Percentiles rank a stretch among this genome's conserved stretches.
phyloP scores from a whole-genome alignment of 1,140 invertebrate species.

The Lethocerus indicus region DNA sequence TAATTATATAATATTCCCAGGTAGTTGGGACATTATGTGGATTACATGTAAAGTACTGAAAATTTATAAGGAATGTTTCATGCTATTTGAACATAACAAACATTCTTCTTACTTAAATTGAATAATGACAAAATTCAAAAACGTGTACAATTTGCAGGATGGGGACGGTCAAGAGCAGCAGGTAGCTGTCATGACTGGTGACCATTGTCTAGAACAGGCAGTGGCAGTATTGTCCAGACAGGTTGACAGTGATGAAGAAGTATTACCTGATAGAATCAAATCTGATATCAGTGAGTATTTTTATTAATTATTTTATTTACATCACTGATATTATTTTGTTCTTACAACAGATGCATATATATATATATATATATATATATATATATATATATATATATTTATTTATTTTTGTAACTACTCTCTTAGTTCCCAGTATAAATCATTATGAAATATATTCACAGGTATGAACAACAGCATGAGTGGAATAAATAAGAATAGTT shows the following conservation, averaged over 20 bases:
- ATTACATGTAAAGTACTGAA: too few species aligned
- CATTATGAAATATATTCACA: background rate
- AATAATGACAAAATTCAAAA: too few species aligned
- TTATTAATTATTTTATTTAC: background rate
- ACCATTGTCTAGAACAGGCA: conserved; percentile 18
- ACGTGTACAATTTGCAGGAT: too few species aligned
- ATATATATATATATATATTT: background rate
- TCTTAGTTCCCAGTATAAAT: background rate
- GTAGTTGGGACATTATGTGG: too few species aligned
- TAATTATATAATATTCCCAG: too few species aligned
- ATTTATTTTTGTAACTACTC: background rate
- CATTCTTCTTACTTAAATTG: too few species aligned
- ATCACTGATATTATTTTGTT: background rate
- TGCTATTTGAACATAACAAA: too few species aligned
- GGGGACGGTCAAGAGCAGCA: conserved; percentile 24
- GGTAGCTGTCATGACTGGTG: conserved; percentile 23
- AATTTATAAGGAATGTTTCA: too few species aligned
- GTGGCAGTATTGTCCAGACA: conserved; percentile 16
- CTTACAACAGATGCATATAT: background rate
- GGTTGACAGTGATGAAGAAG: conserved; percentile 15
- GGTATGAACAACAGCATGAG: too few species aligned
- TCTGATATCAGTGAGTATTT: background rate
- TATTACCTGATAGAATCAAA: conserved; percentile 11
- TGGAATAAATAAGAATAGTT: too few species aligned
- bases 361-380: background rate